Base-by-base conservation (phyloP, 1,140 invertebrate genomes). In the Anastrepha obliqua region DNA sequence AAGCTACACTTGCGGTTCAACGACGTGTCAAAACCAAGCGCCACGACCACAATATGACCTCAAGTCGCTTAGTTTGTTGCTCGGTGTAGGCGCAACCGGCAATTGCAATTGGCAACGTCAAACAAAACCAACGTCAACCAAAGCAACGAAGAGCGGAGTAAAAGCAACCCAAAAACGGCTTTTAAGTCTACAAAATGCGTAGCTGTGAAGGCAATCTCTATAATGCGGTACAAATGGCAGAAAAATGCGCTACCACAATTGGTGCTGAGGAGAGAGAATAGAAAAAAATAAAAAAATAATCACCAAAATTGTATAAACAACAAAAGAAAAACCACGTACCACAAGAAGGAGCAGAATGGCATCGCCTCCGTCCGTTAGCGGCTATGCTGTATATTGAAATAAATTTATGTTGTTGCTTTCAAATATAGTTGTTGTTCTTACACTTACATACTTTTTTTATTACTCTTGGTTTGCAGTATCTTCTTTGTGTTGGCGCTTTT, bases 1-100 rank as follows among this genome's bases (percentile, higher is more conserved):
- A 47, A 74, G 4, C 67, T 20, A 55, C 74, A 51, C 47, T 55
- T 81, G 74, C 7, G 51, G 47, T 81, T 51, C 11, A 17, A 17
- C 47, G 74, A 55, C 7, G 74, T 81, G 74, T 81, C 74, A 81
- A 55, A 74, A 51, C 7, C 70, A 74, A 55, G 74, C 74, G 74
- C 74, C 74, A 55, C 8, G 39, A 29, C 17, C 17, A 81, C 17
- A 51, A 74, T 20, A 55, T 29, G n/a, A 55, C n/a, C 74, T 2
- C 9, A 81, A 67, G 29, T 4, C 44, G 42, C 44, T 74, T 74
- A 47, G 65, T 29, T 51, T 39, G 42, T 74, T 51, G 7, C 70
- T n/a, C 20, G 55, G 15, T 39, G 42, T 81, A 29, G 47, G 74
- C 44, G 74, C 47, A 81, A 8, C 42, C 74, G 74, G n/a, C 74